A percentile compares a stretch with the other conserved stretches of the same genome.
phyloP scores from a whole-genome alignment of 1,140 invertebrate species.

The Psix sp. region DNA sequence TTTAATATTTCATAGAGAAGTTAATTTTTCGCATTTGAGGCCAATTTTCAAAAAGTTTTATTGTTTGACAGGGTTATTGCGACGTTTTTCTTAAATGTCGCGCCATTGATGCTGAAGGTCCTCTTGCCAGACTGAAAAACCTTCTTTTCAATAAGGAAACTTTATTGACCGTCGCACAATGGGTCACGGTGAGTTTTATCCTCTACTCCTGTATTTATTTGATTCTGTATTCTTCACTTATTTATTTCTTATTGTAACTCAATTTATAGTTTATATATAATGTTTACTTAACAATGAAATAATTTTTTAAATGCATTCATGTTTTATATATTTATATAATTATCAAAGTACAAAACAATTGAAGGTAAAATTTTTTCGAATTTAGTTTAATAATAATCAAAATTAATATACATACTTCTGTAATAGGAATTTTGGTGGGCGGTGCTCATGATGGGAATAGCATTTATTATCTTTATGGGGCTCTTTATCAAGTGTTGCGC shows the following conservation, averaged over 20 bases:
- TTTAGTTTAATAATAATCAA: conserved; percentile 35
- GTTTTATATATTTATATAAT: no score
- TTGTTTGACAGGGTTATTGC: conserved; percentile 90
- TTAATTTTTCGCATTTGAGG: conserved; percentile 33
- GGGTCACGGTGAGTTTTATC: conserved; percentile 84
- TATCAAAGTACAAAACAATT: no score
- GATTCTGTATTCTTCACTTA: no score
- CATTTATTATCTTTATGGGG: conserved; percentile 96
- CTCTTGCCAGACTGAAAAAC: conserved; percentile 96
- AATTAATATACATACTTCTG: conserved; percentile 35
- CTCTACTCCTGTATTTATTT: conserved; percentile 15
- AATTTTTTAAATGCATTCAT: no score
- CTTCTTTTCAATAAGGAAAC: conserved; percentile 95
- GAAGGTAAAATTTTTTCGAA: no score
- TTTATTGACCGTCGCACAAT: conserved; percentile 89
- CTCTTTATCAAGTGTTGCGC: conserved; percentile 99
- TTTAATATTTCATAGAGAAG: conserved; percentile 21
- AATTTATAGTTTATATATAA: no score
- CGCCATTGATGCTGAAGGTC: conserved; percentile 98
- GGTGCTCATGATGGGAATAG: conserved; percentile 93
- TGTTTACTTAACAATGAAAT: no score
- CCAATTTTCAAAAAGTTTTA: conserved; percentile 47
- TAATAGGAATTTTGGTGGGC: conserved; percentile 96
- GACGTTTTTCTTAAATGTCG: conserved; percentile 99
- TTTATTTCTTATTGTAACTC: no score